phyloP scores from a whole-genome alignment of 2,113 vertebrate genomes.

The Dipodomys ordii region DNA sequence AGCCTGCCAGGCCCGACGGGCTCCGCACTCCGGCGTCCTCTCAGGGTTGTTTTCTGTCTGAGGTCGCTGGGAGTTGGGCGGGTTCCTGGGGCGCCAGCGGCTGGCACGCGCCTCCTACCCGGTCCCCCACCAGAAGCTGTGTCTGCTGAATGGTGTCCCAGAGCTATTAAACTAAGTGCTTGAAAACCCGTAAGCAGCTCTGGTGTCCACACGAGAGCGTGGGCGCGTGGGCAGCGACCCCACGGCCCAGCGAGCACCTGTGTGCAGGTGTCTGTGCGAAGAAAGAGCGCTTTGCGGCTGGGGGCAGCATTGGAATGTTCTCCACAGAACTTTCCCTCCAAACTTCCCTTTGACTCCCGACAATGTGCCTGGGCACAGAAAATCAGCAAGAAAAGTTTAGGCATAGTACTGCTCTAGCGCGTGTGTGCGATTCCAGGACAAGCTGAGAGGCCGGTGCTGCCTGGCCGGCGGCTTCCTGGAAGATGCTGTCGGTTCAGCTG shows the following conservation, averaged over 20 bases:
- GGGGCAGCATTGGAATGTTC: neutral
- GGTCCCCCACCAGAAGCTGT: neutral
- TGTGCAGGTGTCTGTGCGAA: neutral
- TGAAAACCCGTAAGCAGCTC: neutral
- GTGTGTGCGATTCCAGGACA: too few relatives aligned
- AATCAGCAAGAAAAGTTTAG: neutral
- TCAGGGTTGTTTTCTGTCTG: neutral
- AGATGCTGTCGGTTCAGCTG: too few relatives aligned
- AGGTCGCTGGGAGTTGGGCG: neutral
- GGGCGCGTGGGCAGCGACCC: neutral
- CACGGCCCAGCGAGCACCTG: neutral
- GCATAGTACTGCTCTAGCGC: too few relatives aligned
- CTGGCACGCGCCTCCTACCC: fast-evolving
- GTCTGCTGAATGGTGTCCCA: neutral
- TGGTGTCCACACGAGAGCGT: neutral
- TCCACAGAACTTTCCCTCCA: neutral
- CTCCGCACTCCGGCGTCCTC: neutral
- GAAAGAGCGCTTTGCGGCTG: neutral
- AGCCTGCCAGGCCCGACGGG: neutral
- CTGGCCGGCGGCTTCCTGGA: too few relatives aligned
- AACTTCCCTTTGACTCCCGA: neutral
- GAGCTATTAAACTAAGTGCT: neutral
- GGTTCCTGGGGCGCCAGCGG: neutral
- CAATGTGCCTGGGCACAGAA: neutral
- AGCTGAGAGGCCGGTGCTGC: too few relatives aligned